Evolutionary conservation across 2,797 vertebrate genomes (phyloP).

Genomic region (Siniperca undulata): DNA sequence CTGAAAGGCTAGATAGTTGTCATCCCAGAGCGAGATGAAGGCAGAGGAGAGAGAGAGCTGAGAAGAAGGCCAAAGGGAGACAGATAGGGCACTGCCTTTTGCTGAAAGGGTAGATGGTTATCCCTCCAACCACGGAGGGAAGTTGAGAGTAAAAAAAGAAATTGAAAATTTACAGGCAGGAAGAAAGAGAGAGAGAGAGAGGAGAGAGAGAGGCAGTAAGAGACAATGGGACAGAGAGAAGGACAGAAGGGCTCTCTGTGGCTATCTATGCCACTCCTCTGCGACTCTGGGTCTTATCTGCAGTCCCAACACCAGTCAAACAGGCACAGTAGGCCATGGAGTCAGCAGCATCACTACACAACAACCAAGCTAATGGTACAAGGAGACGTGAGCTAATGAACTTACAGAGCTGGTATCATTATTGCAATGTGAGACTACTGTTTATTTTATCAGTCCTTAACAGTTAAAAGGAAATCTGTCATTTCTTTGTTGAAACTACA

Average conservation of each 20-base stretch:
- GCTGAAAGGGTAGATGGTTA: constrained; percentile 79
- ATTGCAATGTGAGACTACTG: not conserved
- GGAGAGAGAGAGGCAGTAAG: constrained; percentile 5
- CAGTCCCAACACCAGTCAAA: constrained; percentile 26
- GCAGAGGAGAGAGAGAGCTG: constrained; percentile 38
- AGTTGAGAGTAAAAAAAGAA: constrained; percentile 24
- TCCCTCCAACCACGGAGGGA: constrained; percentile 51
- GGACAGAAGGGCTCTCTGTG: constrained; percentile 26
- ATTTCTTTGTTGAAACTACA: not conserved
- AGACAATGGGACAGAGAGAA: constrained; percentile 15
- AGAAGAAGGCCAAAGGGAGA: constrained; percentile 59
- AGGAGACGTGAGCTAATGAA: not conserved
- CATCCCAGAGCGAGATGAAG: constrained; percentile 62
- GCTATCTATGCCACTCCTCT: constrained; percentile 47
- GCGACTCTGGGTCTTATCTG: constrained; percentile 38
- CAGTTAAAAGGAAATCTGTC: constrained; percentile 9
- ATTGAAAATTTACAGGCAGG: constrained; percentile 36
- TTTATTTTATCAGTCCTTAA: not conserved
- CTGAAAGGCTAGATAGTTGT: constrained; percentile 81
- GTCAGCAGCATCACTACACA: constrained; percentile 30
- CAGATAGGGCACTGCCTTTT: constrained; percentile 66
- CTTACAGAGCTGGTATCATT: constrained; percentile 8
- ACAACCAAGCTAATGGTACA: not conserved
- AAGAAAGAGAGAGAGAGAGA: constrained; percentile 3
- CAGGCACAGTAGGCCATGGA: constrained; percentile 15